Base-by-base conservation (phyloP, 2,888 invertebrate genomes). In the Orchesella flavescens region DNA sequence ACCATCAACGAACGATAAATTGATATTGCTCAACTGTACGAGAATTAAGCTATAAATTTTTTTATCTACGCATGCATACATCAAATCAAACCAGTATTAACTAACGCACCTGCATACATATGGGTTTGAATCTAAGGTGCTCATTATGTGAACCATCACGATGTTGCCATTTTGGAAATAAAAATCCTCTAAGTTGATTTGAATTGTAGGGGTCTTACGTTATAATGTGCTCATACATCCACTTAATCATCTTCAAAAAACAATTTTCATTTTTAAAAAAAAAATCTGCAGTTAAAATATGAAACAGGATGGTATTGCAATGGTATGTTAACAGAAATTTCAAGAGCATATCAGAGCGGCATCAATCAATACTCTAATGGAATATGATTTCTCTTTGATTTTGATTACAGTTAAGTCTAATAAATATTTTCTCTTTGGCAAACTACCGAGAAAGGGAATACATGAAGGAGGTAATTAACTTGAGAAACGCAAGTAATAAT, bases 41-140 rank as follows among this genome's bases (percentile, higher is more conserved):
- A 63, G 79, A 43, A 79, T 79, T 79, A 79, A 79, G 79, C 79
- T 79, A 79, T 79, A 79, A 79, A 79, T 79, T 79, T 79, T 61
- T 53, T 1, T 59, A 73, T 59, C 49, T 63, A 71, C 71, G 71
- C 69, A 79, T 71, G 69, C 78, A 46, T 63, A 46, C 65, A 71
- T 71, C 61, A 78, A 69, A 69, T 69, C 61, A 72, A 79, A 79
- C 79, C 72, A 63, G 79, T 72, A 79, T 79, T 72, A 79, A 49
- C 12, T 59, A 59, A 21, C 12, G 59, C 17, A n/a, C n/a, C 53
- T 1, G 53, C n/a, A 53, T 13, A n/a, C 34, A 34, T 4, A 34
- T 65, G 63, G 34, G 65, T 65, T 74, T 66, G 76, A 66, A 57
- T 76, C 66, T 44, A 76, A 77, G 59, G 68, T 78, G 61, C 78